Evolutionary conservation across 2,797 vertebrate genomes (phyloP).

Genomic region (Potorous gilbertii): DNA sequence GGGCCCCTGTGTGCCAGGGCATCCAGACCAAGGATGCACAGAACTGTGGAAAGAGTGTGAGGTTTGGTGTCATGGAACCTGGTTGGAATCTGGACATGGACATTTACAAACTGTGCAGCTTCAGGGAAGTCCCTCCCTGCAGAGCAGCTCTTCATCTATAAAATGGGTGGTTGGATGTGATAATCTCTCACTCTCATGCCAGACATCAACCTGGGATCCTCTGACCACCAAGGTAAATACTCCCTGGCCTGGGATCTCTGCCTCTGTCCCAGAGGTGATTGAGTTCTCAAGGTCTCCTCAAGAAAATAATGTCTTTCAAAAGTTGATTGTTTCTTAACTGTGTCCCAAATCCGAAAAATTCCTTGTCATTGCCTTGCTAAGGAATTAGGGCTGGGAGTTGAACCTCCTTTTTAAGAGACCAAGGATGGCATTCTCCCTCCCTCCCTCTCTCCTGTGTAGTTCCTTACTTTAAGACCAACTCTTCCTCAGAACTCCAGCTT

Average conservation of each 20-base stretch:
- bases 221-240: background rate
- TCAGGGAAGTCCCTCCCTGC: background rate
- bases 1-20: background rate
- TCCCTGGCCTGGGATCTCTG: background rate
- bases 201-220: background rate
- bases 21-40: background rate
- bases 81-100: background rate
- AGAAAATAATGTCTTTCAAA: background rate
- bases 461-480: background rate
- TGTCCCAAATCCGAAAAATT: background rate
- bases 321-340: background rate
- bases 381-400: background rate
- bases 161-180: background rate
- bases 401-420: background rate
- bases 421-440: background rate
- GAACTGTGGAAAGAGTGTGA: background rate
- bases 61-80: background rate
- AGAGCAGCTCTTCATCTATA: background rate
- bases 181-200: background rate
- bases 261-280: background rate
- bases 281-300: background rate
- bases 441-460: background rate
- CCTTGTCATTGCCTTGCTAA: background rate
- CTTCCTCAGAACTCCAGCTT: constrained; percentile 14
- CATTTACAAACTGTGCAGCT: background rate